Base-by-base conservation (phyloP, 1,140 invertebrate genomes). In the Wiebesia pumilae region DNA sequence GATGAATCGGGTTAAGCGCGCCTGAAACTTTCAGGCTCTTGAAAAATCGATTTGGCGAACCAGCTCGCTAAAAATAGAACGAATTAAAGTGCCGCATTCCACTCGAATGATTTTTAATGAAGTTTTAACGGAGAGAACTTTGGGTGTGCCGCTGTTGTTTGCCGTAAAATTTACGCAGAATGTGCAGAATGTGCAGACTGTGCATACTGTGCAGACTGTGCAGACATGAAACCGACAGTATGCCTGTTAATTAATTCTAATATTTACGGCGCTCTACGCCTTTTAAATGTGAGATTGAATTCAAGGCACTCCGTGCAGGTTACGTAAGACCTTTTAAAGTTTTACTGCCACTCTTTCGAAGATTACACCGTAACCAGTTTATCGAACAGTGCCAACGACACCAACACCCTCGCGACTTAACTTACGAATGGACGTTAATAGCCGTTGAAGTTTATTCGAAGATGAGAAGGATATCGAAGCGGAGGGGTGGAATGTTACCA, bases 1-100 rank as follows among this genome's bases (percentile, higher is more conserved):
- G 43, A 1, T 27, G 58, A 78, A 84, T 67, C 77, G 58, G 75
- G 83, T 85, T 85, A 85, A 85, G 62, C 43, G 43, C 62, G 58
- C 33, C 62, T 30, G 35, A 78, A 84, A 78, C 14, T 84, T 84
- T 43, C 21, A 65, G 58, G 73, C 71, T 33, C 71, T 73, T 27
- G 80, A 30, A 75, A 69, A 75, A 84, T 84, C 73, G 40, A 84
- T 84, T 62, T 12, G 27, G 16, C 54, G 27, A 38, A 43, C 24
- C 6, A 38, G 40, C 7, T 69, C 6, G 40, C 67, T 38, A 83
- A 83, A 83, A 73, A 83, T 83, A 82, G 43, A 73, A 33, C 47
- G 43, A 71, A 73, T 73, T 73, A 54, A 43, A 73, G 38, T 35
- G 16, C 67, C 6, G 21, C n/a, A 24, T 54, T 83, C 30, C 43